Conservation (phyloP, 1,140 invertebrate genomes). For the Rhopalosiphum padi region DNA sequence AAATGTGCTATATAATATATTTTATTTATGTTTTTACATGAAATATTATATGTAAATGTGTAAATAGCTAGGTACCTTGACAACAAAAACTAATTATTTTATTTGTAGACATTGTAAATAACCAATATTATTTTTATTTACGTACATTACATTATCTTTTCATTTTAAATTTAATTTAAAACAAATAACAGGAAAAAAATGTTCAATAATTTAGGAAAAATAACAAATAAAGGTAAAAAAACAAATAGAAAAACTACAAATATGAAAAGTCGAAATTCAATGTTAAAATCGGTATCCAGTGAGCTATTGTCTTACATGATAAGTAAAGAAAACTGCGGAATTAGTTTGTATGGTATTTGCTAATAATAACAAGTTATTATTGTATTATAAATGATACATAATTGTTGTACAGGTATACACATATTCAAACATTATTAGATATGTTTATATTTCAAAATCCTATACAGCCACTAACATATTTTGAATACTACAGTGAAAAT, state of each 20-base stretch:
- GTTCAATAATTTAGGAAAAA: background rate
- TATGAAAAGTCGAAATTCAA: background rate
- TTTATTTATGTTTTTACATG: background rate
- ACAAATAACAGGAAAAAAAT: background rate
- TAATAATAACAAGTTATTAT: background rate
- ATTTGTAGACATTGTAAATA: background rate
- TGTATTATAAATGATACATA: background rate
- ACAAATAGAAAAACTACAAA: background rate
- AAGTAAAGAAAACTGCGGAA: background rate
- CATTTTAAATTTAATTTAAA: background rate
- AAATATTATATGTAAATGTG: background rate
- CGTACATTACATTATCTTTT: background rate
- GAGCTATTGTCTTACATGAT: background rate
- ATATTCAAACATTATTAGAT: slow-evolving; percentile 21
- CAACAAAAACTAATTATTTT: background rate
- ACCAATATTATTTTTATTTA: background rate
- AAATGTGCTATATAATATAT: background rate
- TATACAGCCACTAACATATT: slow-evolving; percentile 6
- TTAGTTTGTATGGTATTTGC: slow-evolving; percentile 14
- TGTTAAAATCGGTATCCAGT: background rate
- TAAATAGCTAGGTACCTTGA: slow-evolving; percentile 21
- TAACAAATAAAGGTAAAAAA: background rate
- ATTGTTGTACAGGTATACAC: background rate
- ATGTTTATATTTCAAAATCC: slow-evolving; percentile 41
- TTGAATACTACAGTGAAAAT: slow-evolving; percentile 48